Percentiles rank a stretch among this genome's conserved stretches.
phyloP scores from a whole-genome alignment of 2,113 vertebrate species.

The Chitala chitala region DNA sequence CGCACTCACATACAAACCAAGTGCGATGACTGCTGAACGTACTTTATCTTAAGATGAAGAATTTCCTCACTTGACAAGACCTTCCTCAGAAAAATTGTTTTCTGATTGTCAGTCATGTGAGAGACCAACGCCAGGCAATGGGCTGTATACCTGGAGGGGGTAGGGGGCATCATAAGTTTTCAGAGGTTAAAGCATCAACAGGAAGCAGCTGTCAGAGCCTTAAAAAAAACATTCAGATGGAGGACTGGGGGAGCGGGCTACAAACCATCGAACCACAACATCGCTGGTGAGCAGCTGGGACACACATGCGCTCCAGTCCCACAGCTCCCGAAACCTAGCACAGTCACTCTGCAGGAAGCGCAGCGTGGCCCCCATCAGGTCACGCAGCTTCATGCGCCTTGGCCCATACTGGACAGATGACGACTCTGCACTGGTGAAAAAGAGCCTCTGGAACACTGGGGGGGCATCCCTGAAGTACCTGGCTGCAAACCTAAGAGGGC shows the following conservation, averaged over 20 bases:
- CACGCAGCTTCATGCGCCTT: slow-evolving; percentile 88
- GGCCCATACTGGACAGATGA: slow-evolving; percentile 82
- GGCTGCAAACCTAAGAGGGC: slow-evolving; percentile 75
- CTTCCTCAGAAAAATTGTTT: slow-evolving; percentile 83
- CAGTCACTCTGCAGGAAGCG: slow-evolving; percentile 81
- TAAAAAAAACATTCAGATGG: neutral
- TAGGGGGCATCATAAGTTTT: slow-evolving; percentile 7
- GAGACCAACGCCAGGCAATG: slow-evolving; percentile 88
- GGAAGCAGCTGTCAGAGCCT: neutral
- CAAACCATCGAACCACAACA: slow-evolving; percentile 85
- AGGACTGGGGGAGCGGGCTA: slow-evolving; percentile 21
- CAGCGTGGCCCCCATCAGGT: slow-evolving; percentile 91
- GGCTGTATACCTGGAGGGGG: slow-evolving; percentile 77
- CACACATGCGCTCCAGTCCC: slow-evolving; percentile 97
- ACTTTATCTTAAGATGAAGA: slow-evolving; percentile 88
- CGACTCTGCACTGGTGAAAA: slow-evolving; percentile 84
- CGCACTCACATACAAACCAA: too few species aligned
- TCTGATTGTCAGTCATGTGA: slow-evolving; percentile 93
- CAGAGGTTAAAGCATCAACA: neutral
- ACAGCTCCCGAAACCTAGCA: slow-evolving; percentile 73
- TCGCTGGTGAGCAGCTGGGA: slow-evolving; percentile 91
- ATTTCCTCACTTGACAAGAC: slow-evolving; percentile 83
- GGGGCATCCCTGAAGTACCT: slow-evolving; percentile 80
- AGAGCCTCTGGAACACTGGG: slow-evolving; percentile 93
- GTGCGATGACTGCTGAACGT: slow-evolving; percentile 42